These are phyloP conservation scores for Rhadinocentrus ornatus DNA, from an alignment of 2,797 vertebrate species.

Conservation along the genomic window DNA sequence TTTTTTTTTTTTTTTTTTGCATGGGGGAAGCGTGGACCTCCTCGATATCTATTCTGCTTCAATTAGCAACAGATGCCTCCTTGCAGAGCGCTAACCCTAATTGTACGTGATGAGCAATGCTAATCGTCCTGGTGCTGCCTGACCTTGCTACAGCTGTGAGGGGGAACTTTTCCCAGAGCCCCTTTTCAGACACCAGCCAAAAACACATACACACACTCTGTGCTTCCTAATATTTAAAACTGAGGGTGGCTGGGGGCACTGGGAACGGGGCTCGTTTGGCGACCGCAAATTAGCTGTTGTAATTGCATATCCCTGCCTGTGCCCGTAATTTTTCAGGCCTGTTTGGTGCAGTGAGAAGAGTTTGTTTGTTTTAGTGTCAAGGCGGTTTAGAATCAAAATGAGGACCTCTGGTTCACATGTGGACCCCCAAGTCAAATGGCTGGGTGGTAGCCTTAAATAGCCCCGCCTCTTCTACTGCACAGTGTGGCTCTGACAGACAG, in stretches of 20 bases:
- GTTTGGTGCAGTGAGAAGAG: slow-evolving; percentile 76
- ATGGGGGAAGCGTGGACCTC: slow-evolving; percentile 58
- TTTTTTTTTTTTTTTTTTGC: slow-evolving; percentile 43
- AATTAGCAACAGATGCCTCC: slow-evolving; percentile 83
- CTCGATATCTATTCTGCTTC: slow-evolving; percentile 79
- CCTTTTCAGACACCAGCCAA: slow-evolving; percentile 51
- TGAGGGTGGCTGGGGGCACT: slow-evolving; percentile 54
- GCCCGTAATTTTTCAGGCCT: slow-evolving; percentile 78
- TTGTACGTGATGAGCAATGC: slow-evolving; percentile 84
- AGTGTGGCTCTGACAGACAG: slow-evolving; percentile 36
- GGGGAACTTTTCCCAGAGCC: slow-evolving; percentile 61
- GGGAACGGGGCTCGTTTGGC: slow-evolving; percentile 63
- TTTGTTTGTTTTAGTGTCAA: slow-evolving; percentile 86
- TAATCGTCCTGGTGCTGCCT: slow-evolving; percentile 77
- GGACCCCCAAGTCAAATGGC: slow-evolving; percentile 75
- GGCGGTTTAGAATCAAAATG: slow-evolving; percentile 82
- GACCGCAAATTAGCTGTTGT: slow-evolving; percentile 82
- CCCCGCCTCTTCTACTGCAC: slow-evolving; percentile 36
- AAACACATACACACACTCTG: slow-evolving; percentile 29
- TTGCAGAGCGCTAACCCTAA: slow-evolving; percentile 77
- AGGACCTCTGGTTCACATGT: slow-evolving; percentile 79
- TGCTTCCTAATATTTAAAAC: slow-evolving; percentile 68
- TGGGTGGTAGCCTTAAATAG: slow-evolving; percentile 67
- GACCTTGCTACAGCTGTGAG: slow-evolving; percentile 79
- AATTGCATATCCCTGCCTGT: slow-evolving; percentile 78